Evolutionary conservation across 1,140 invertebrate species (phyloP).

Genomic region (Zaprionus gabonicus): DNA sequence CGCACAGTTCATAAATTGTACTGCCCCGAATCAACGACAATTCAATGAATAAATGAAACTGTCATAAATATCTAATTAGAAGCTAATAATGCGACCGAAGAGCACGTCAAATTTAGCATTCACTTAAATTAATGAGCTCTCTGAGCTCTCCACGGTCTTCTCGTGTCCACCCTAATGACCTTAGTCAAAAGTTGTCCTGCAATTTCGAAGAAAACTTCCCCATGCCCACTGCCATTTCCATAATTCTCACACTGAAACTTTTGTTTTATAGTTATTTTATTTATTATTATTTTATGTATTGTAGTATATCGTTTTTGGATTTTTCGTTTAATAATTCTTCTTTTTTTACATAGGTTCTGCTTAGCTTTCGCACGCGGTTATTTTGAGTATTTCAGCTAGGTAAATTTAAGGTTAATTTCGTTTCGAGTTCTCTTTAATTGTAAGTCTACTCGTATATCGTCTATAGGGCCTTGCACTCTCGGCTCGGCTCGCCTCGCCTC

Average conservation of each 20-base stretch:
- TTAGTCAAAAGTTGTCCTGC: not conserved
- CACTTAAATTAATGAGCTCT: constrained; percentile 27
- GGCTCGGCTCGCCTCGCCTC: not conserved
- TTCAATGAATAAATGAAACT: constrained; percentile 57
- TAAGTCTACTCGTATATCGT: too few relatives aligned
- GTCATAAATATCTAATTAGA: constrained; percentile 50
- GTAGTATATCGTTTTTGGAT: constrained; percentile 13
- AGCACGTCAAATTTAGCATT: constrained; percentile 11
- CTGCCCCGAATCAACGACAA: constrained; percentile 31
- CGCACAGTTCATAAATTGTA: constrained; percentile 61
- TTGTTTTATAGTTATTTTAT: constrained; percentile 3
- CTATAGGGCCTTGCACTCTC: too few relatives aligned
- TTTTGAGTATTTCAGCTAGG: constrained; percentile 37
- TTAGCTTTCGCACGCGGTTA: not conserved
- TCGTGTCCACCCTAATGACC: too few relatives aligned
- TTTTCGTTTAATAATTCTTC: constrained; percentile 26
- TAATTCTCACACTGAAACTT: not conserved
- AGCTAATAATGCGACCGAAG: constrained; percentile 14
- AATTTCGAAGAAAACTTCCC: not conserved
- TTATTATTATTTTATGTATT: constrained; percentile 1
- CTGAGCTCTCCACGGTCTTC: not conserved
- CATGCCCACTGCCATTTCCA: too few relatives aligned
- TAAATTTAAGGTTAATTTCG: constrained; percentile 56
- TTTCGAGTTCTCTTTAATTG: constrained; percentile 27
- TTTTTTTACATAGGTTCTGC: constrained; percentile 48